Percentiles rank a stretch among this genome's conserved stretches.
Conservation (phyloP, 2,797 vertebrate species). For the Bovichtus diacanthus region DNA sequence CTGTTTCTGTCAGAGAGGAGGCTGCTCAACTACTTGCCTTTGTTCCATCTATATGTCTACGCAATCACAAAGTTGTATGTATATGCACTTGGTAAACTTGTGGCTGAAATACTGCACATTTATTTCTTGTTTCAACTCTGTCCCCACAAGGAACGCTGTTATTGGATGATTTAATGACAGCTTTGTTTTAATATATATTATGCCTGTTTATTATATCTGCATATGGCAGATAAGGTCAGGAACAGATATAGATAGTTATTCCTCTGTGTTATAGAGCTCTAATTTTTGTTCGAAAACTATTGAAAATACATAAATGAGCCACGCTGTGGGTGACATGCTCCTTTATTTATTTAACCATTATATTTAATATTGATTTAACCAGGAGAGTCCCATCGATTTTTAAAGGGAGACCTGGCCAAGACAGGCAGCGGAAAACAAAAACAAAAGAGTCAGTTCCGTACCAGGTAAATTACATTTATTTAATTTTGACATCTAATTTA, state of each 20-base stretch:
- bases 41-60: slow-evolving; percentile 41
- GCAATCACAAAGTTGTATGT: slow-evolving; percentile 34
- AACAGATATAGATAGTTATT: neutral
- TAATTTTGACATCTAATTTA: no score
- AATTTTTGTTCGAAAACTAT: fast-evolving
- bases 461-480: no score
- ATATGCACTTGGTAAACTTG: slow-evolving; percentile 30
- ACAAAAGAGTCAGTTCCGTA: no score
- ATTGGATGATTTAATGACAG: neutral
- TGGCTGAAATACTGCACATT: neutral
- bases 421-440: no score
- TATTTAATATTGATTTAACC: no score
- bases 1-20: slow-evolving; percentile 64
- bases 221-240: neutral
- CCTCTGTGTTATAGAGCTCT: fast-evolving
- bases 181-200: neutral
- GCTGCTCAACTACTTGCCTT: slow-evolving; percentile 52
- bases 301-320: neutral
- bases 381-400: no score
- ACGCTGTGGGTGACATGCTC: neutral
- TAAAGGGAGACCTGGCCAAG: no score
- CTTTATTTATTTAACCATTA: no score
- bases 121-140: neutral
- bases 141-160: neutral
- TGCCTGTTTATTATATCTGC: neutral